Base-by-base conservation (phyloP, 2,888 invertebrate species). In the Himalopsyche kuldschensis region DNA sequence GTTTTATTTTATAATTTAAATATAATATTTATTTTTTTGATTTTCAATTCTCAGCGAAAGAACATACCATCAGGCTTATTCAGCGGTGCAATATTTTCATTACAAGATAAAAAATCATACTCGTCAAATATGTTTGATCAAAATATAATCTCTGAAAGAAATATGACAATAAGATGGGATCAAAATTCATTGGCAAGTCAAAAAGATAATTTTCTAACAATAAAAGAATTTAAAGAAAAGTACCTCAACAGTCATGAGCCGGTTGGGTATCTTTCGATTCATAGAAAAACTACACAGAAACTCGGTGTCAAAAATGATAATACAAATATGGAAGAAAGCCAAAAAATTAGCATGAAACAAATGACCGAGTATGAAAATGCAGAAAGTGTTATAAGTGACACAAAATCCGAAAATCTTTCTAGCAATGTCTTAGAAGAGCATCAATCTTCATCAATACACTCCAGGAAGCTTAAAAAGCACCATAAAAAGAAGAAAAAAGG, bases 201-300 rank as follows among this genome's bases (percentile, higher is more conserved):
- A 69, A 63, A 82, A 46, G 31, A 77, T 27, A 10, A 31, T 15
- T 17, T 17, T 11, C 1, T 80, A 3, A 75, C 27, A 4, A 35
- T 32, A 8, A 32, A 31, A 6, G 79, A 79, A 15, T 27, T 84
- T 20, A 32, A 79, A 20, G 31, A 84, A 11, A 81, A 30, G 35
- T 46, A 79, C 5, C 55, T 84, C 3, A 5, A 76, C 31, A 35
- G 27, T 3, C 20, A 47, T 1, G 55, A 75, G 55, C 48, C 78
- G 3, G 76, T 35, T 4, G 84, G 84, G 20, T 84, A 81, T 41
- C 75, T 84, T 10, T 35, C 79, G n/a, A 79, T 27, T 35, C 41
- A 76, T 11, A 78, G 55, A 47, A 41, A 69, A 32, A 10, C n/a
- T 17, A 20, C 75, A n/a, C 11, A 20, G 5, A n/a, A 47, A 47